Evolutionary conservation across 53 echinoderm and acorn worm genomes (phyloP), one percentile per base, ranked within the genome.

Genomic region (Patiria pectinifera): DNA sequence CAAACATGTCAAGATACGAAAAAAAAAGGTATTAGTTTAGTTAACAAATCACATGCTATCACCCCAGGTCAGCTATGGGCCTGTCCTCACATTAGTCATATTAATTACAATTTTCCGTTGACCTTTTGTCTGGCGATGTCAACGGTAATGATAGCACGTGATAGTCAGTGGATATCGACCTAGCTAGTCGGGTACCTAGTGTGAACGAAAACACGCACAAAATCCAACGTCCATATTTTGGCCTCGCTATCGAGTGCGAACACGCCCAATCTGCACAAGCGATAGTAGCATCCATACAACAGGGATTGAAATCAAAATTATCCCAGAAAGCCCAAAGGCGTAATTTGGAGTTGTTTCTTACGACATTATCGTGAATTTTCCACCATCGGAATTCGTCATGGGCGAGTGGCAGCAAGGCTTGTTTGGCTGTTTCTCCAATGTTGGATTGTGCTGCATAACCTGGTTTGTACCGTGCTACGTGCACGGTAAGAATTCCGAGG

Each of bases 351-450:
- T 21, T n/a, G n/a, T 74, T 22, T 23, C 3, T n/a, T 74, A 23
- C 9, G 2, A 74, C 0, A 10, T 74, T 23, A 4, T 18, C n/a
- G 8, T 66, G 19, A 15, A 0, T 66, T 74, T 74, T 23, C 22
- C 4, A 74, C 74, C 74, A 74, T 5, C 15, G 10, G 6, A 14
- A 7, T 60, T 13, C 14, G 22, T 10, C 16, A 89, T 79, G 89
- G 89, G 45, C 47, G 80, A 89, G 62, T 89, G 89, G 89, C 80
- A 89, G 22, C 61, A 85, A 70, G 92, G 92, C 3, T 22, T 85
- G 59, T 92, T 49, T 18, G 84, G 92, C 21, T 92, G 92, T 75
- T 92, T 92, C 63, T 18, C 45, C 92, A 92, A 92, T 85, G 45
- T 85, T 59, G 92, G 92, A 11, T 12, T 92, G 85, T 92, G 92